phyloP scores from a whole-genome alignment of 2,888 invertebrate species.

The Neoitamus cyanurus region DNA sequence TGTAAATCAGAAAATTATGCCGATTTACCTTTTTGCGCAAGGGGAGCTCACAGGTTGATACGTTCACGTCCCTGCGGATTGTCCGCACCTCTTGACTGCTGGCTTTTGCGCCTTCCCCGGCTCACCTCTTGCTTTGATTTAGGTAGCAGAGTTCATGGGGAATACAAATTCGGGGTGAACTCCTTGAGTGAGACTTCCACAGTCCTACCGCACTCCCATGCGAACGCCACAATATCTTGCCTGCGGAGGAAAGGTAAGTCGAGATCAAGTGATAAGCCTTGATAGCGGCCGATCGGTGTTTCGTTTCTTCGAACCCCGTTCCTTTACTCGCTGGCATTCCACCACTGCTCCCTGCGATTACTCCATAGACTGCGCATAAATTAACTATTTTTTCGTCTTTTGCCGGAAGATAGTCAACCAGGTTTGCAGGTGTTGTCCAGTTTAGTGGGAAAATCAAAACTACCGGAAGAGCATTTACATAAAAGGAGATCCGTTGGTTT shows the following conservation, averaged over 20 bases:
- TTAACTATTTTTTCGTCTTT: background rate
- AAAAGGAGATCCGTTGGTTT: background rate
- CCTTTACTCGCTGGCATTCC: background rate
- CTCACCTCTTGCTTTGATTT: background rate
- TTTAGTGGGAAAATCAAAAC: background rate
- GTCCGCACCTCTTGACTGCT: conserved; percentile 39
- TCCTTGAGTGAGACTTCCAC: background rate
- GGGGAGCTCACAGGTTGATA: conserved; percentile 3
- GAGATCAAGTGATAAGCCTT: conserved; percentile 33
- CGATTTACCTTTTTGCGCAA: conserved; percentile 26
- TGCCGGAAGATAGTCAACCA: background rate
- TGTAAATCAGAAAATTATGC: conserved; percentile 42
- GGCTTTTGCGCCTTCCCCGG: background rate
- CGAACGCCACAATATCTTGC: background rate
- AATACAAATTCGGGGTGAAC: conserved; percentile 35
- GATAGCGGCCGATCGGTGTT: background rate
- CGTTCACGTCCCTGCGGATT: conserved; percentile 7
- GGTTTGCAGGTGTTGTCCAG: background rate
- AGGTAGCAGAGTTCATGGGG: conserved; percentile 26
- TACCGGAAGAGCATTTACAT: background rate
- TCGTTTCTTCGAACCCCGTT: background rate
- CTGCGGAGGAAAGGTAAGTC: conserved; percentile 3
- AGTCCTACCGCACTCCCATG: background rate
- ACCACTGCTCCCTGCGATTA: background rate
- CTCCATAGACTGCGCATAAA: background rate